Conservation (phyloP, 2,113 vertebrate genomes). For the Dunckerocampus dactyliophorus region DNA sequence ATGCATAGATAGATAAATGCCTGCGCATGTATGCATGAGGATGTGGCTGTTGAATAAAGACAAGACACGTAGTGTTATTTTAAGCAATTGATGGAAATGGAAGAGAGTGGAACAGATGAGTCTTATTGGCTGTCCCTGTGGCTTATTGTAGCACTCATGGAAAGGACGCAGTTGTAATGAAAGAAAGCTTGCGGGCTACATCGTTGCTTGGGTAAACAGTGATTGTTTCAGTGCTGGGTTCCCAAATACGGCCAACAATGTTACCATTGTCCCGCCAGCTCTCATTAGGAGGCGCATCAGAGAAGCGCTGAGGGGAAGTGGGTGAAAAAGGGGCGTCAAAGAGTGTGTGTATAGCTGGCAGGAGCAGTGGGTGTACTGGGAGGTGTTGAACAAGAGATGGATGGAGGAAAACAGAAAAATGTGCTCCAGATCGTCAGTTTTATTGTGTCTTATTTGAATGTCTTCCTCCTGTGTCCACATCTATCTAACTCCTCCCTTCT, state of each 20-base stretch:
- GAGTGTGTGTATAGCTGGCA: conserved; percentile 75
- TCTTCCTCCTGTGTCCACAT: conserved; percentile 8
- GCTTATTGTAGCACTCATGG: conserved; percentile 71
- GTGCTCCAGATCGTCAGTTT: conserved; percentile 32
- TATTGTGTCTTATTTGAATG: conserved; percentile 28
- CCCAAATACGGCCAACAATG: conserved; percentile 79
- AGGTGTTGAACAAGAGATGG: conserved; percentile 31
- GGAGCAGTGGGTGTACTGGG: conserved; percentile 50
- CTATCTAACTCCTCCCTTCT: conserved; percentile 26
- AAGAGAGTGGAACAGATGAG: conserved; percentile 37
- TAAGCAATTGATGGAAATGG: conserved; percentile 34
- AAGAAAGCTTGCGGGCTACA: conserved; percentile 69
- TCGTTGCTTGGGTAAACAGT: conserved; percentile 83
- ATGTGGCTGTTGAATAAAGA: conserved; percentile 31
- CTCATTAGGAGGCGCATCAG: conserved; percentile 78
- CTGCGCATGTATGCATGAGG: conserved; percentile 22
- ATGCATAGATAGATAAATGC: conserved; percentile 10
- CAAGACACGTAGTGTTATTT: conserved; percentile 38
- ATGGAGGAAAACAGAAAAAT: conserved; percentile 28
- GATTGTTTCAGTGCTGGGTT: conserved; percentile 80
- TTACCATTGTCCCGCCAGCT: conserved; percentile 79
- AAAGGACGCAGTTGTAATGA: conserved; percentile 82
- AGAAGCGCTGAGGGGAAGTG: conserved; percentile 40
- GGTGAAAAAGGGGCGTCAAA: conserved; percentile 37
- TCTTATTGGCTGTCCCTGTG: conserved; percentile 62